phyloP scores from a whole-genome alignment of 92 coral and sea anemone genomes.

The Parazoanthus darwini region DNA sequence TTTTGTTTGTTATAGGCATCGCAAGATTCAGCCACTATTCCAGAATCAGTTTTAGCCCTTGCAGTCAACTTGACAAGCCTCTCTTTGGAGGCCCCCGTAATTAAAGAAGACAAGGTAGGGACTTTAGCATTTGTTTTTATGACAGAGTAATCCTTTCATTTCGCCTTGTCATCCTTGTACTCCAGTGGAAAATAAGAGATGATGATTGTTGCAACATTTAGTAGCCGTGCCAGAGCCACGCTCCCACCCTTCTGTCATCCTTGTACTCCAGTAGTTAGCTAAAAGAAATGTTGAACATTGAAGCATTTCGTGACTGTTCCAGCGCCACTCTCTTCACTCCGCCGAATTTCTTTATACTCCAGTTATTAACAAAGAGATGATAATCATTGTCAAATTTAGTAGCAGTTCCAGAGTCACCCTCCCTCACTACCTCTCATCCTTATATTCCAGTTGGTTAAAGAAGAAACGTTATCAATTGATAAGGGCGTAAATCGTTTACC shows the following conservation, averaged over 20 bases:
- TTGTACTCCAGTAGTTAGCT: not conserved
- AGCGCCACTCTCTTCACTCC: too few species aligned
- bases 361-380: too few species aligned
- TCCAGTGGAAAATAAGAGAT: not conserved
- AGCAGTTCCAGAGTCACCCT: not conserved
- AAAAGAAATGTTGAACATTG: too few species aligned
- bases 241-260: too few species aligned
- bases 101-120: slow-evolving; percentile 50
- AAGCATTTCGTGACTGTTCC: too few species aligned
- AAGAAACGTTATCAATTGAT: too few species aligned
- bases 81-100: slow-evolving; percentile 57
- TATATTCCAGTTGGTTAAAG: not conserved
- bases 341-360: too few species aligned
- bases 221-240: too few species aligned
- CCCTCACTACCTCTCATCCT: not conserved
- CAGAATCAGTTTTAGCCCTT: slow-evolving; percentile 70
- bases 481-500: not conserved
- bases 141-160: not conserved
- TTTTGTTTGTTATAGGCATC: slow-evolving; percentile 59
- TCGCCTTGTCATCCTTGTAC: not conserved
- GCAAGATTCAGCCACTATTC: slow-evolving; percentile 64
- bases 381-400: too few species aligned
- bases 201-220: not conserved
- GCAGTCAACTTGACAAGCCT: slow-evolving; percentile 80
- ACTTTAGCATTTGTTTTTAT: not conserved